Percentiles rank a stretch among this genome's conserved stretches.
phyloP scores from a whole-genome alignment of 1,140 invertebrate genomes.

The Hermatobates lingyangjiaoensis region DNA sequence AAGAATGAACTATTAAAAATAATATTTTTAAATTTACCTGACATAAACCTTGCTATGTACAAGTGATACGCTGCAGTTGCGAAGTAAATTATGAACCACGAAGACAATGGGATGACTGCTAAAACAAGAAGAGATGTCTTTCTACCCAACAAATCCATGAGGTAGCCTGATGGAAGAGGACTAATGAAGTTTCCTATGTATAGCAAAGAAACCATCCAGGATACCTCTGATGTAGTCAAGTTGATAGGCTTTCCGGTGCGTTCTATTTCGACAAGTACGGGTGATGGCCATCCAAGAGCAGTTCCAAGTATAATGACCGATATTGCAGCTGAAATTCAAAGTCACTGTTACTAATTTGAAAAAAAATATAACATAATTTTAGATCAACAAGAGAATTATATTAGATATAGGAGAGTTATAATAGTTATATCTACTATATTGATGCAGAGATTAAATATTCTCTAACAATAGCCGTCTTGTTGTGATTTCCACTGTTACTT shows the following conservation, averaged over 20 bases:
- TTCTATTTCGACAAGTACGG: slow-evolving; percentile 26
- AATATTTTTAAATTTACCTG: slow-evolving; percentile 5
- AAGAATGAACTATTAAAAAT: neutral
- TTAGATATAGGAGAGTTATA: too few relatives aligned
- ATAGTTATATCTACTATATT: too few relatives aligned
- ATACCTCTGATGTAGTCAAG: slow-evolving; percentile 9
- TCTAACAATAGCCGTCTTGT: too few relatives aligned
- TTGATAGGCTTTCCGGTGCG: slow-evolving; percentile 5
- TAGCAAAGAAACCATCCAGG: slow-evolving; percentile 14
- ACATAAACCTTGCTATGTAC: slow-evolving; percentile 13
- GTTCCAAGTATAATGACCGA: slow-evolving; percentile 31
- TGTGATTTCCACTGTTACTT: too few relatives aligned
- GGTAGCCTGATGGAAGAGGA: slow-evolving; percentile 22
- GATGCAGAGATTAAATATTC: too few relatives aligned
- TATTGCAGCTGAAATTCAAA: slow-evolving; percentile 17
- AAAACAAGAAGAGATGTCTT: slow-evolving; percentile 44
- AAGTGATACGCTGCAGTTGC: slow-evolving; percentile 2
- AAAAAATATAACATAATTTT: too few relatives aligned
- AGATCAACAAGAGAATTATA: too few relatives aligned
- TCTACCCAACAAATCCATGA: slow-evolving; percentile 56
- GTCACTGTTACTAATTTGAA: too few relatives aligned
- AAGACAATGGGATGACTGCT: slow-evolving; percentile 28
- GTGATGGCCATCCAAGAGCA: slow-evolving; percentile 56
- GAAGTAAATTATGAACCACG: slow-evolving; percentile 32
- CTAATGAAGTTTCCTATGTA: slow-evolving; percentile 15